Conservation (phyloP, 2,113 vertebrate genomes). For the Abramis brama region DNA sequence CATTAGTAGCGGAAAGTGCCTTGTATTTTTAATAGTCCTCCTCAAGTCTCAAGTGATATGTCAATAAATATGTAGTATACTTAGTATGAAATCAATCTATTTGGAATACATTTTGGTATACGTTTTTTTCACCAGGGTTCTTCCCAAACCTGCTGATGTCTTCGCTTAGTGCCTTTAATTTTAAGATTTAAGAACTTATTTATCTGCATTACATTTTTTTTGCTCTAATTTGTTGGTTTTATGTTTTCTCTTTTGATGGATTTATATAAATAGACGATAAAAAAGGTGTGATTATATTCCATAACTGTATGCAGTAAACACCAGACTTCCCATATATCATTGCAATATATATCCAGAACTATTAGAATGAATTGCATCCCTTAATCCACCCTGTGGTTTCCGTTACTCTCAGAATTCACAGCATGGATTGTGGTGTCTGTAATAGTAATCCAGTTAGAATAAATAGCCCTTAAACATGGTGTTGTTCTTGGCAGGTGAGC, state of each 20-base stretch:
- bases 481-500: conserved; percentile 73
- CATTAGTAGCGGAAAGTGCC: not conserved
- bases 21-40: not conserved
- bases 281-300: not conserved
- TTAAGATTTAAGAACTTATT: not conserved
- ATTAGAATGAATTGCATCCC: conserved; percentile 63
- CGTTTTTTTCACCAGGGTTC: no score
- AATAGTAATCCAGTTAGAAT: conserved; percentile 68
- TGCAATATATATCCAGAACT: conserved; percentile 58
- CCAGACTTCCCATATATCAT: conserved; percentile 62
- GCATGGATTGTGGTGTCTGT: conserved; percentile 58
- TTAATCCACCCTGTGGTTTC: conserved; percentile 49
- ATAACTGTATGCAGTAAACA: conserved; percentile 38
- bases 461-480: conserved; percentile 68
- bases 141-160: not conserved
- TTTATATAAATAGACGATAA: not conserved
- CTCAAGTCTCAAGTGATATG: not conserved
- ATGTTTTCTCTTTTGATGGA: not conserved
- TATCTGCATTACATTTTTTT: not conserved
- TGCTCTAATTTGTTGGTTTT: not conserved
- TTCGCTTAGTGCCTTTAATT: not conserved
- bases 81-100: no score
- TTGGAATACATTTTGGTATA: no score
- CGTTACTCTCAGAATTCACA: conserved; percentile 51
- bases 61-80: no score